These are phyloP conservation scores for Chrysolina oricalcia DNA, from an alignment of 2,888 invertebrate species.

Conservation along the genomic window DNA sequence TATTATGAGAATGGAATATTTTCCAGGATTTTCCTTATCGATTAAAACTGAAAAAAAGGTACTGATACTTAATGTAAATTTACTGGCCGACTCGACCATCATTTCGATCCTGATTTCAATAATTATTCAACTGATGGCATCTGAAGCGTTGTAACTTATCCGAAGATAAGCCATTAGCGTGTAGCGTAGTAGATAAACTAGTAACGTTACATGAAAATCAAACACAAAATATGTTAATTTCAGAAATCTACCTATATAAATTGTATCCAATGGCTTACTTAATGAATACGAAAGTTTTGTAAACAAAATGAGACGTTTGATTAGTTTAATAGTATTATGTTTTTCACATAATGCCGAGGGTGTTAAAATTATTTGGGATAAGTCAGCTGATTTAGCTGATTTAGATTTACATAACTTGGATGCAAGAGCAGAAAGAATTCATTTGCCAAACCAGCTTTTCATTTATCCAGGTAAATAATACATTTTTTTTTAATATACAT, in stretches of 20 bases:
- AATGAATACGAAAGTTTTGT: neutral
- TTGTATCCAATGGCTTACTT: neutral
- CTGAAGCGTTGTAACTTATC: neutral
- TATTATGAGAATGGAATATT: too few species aligned
- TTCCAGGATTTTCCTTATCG: too few species aligned
- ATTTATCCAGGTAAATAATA: constrained; percentile 60
- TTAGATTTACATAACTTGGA: constrained; percentile 46
- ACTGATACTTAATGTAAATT: constrained; percentile 1
- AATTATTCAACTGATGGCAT: neutral
- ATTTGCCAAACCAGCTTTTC: constrained; percentile 60
- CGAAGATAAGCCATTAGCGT: neutral
- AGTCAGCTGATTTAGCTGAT: constrained; percentile 53
- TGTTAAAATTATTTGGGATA: constrained; percentile 59
- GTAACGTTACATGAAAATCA: neutral
- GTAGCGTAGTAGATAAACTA: neutral
- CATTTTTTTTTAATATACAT: neutral
- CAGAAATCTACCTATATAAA: neutral
- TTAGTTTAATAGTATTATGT: neutral
- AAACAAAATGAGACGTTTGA: neutral
- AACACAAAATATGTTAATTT: constrained; percentile 2
- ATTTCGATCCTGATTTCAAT: neutral
- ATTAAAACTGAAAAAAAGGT: neutral
- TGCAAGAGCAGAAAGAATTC: constrained; percentile 47
- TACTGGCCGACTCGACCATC: neutral
- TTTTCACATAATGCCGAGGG: neutral